Conservation (phyloP, 2,888 invertebrate species). For the Apamea epomidion region DNA sequence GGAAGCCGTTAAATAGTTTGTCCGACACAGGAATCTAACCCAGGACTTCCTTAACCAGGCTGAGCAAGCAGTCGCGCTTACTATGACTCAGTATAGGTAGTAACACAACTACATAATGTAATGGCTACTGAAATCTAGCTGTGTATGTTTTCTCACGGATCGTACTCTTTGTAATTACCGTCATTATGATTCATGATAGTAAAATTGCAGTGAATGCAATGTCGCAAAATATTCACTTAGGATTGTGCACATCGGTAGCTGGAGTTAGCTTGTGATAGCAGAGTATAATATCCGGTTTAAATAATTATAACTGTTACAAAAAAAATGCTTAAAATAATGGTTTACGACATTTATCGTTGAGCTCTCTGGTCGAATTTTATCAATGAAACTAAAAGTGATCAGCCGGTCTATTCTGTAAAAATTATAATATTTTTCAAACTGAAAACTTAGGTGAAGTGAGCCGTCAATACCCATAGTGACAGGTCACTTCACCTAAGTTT, state of each 20-base stretch:
- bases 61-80: background rate
- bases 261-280: background rate
- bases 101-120: background rate
- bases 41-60: too few species aligned
- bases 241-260: slow-evolving; percentile 20
- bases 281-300: too few species aligned
- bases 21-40: background rate
- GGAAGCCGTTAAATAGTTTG: background rate
- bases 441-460: too few species aligned
- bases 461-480: too few species aligned
- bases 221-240: background rate
- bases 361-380: background rate
- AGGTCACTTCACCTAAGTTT: too few species aligned
- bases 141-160: slow-evolving; percentile 28
- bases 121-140: background rate
- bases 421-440: too few species aligned
- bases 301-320: background rate
- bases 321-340: background rate
- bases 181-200: slow-evolving; percentile 17
- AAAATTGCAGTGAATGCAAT: slow-evolving; percentile 32
- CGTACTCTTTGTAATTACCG: background rate
- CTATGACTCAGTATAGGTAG: too few species aligned
- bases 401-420: background rate
- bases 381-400: background rate
- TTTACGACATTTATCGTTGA: background rate